Base-by-base conservation (phyloP, 2,113 vertebrate species). In the Pterocles orientalis region DNA sequence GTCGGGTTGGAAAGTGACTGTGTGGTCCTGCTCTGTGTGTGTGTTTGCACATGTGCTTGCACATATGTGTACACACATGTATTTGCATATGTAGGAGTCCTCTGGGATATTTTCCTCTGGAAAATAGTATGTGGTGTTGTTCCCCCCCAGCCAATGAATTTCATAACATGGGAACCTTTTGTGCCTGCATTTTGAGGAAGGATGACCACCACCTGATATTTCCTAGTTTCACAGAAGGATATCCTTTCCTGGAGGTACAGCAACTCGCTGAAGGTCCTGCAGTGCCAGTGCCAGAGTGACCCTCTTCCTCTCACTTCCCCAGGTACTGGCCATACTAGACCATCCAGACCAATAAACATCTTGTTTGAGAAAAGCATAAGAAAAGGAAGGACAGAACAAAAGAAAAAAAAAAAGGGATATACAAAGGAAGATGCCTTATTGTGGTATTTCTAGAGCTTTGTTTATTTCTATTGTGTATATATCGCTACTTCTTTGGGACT, bases 11-110 rank as follows among this genome's bases (percentile, higher is more conserved):
- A 69, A 84, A 87, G 17, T 2, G 2, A 3, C 39, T 4, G 6
- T 2, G 3, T 33, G 28, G 33, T 54, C 47, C 47, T 81, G 7
- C 61, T 62, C 56, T 62, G 6, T 60, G 43, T 29, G 12, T 21
- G 19, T 25, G 14, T 68, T 72, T 7, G 6, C 34, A 47, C 3
- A 2, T 1, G 1, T 72, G 28, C n/a, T 45, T 5, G 1, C 3
- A 9, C 2, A 4, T 18, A 29, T 0, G 0, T 48, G 19, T 39
- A 26, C 18, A 12, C 26, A 18, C 7, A 0, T 2, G 11, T 60
- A 29, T 33, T 41, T 10, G 7, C 0, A 0, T 34, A 4, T 33
- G 9, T 26, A 8, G 5, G 7, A 86, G 12, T 62, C 28, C 17
- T 82, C 45, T 36, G 76, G 24, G 16, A 14, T 31, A 12, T 65